Percentiles rank a stretch among this genome's conserved stretches.
These are phyloP conservation scores for Gastracanthus pulcherrimus DNA, from an alignment of 2,888 invertebrate genomes.

Conservation along the genomic window DNA sequence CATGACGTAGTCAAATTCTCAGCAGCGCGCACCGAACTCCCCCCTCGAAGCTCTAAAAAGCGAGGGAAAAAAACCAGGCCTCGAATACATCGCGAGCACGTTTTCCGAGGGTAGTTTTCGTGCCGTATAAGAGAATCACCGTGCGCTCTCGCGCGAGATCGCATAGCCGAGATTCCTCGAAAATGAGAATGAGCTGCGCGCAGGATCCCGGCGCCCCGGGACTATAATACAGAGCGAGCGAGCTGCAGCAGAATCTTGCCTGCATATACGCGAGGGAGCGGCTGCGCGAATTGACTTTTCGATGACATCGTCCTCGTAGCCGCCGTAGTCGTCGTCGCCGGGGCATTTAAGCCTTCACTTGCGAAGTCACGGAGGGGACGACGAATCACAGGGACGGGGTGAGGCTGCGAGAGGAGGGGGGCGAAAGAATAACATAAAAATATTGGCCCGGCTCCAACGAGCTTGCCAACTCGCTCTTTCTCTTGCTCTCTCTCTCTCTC, in stretches of 20 bases:
- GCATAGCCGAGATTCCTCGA: conserved; percentile 15
- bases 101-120: neutral
- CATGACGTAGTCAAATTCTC: neutral
- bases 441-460: conserved; percentile 73
- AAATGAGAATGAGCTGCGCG: conserved; percentile 16
- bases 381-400: conserved; percentile 11
- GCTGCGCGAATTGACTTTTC: conserved; percentile 34
- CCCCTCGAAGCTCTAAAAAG: too few relatives aligned
- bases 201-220: too few relatives aligned
- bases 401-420: too few relatives aligned
- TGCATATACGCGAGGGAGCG: too few relatives aligned
- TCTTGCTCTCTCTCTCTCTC: conserved; percentile 65
- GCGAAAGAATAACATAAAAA: conserved; percentile 71
- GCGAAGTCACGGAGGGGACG: conserved; percentile 40
- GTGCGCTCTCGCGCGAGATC: neutral
- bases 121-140: neutral
- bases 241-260: too few relatives aligned
- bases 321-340: too few relatives aligned
- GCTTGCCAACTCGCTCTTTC: conserved; percentile 76
- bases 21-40: too few relatives aligned
- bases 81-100: neutral
- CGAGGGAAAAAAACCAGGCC: neutral
- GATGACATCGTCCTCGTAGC: conserved; percentile 36
- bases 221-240: neutral
- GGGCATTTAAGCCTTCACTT: conserved; percentile 47